Percentiles rank a stretch among this genome's conserved stretches.
Conservation (phyloP, 2,797 vertebrate genomes). For the Argyrosomus regius region DNA sequence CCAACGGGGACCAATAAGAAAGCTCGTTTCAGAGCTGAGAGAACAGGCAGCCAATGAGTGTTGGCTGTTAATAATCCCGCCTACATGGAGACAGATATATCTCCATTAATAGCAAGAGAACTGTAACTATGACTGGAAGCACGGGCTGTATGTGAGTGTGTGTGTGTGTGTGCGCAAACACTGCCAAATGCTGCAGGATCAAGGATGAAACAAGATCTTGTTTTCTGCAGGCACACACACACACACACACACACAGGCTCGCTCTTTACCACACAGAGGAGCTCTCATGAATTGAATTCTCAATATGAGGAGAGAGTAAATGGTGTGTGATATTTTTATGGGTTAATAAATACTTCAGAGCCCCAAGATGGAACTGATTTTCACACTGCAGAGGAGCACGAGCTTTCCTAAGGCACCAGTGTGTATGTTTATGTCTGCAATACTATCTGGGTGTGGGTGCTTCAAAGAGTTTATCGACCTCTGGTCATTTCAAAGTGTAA, state of each 20-base stretch:
- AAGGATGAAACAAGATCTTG: constrained; percentile 62
- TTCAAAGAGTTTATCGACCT: constrained; percentile 42
- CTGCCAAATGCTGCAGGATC: constrained; percentile 62
- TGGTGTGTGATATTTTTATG: constrained; percentile 59
- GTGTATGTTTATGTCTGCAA: constrained; percentile 3
- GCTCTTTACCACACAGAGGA: constrained; percentile 32
- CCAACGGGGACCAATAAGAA: constrained; percentile 62
- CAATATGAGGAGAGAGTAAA: constrained; percentile 57
- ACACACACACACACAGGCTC: constrained; percentile 1
- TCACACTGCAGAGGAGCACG: constrained; percentile 51
- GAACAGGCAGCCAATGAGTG: constrained; percentile 69
- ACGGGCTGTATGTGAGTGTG: constrained; percentile 28
- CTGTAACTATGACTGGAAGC: constrained; percentile 72
- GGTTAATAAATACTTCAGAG: constrained; percentile 75
- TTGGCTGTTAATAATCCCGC: constrained; percentile 47
- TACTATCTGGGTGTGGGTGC: constrained; percentile 18
- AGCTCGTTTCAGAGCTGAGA: constrained; percentile 38
- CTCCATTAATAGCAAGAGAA: constrained; percentile 81
- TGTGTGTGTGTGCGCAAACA: constrained; percentile 49
- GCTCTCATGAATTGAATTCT: constrained; percentile 51
- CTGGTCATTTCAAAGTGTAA: constrained; percentile 4
- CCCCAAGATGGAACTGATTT: constrained; percentile 53
- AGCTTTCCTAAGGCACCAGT: constrained; percentile 36
- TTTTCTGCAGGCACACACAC: constrained; percentile 17
- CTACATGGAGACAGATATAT: constrained; percentile 74